Base-by-base conservation (phyloP, 2,113 vertebrate species). In the Clarias batrachus region DNA sequence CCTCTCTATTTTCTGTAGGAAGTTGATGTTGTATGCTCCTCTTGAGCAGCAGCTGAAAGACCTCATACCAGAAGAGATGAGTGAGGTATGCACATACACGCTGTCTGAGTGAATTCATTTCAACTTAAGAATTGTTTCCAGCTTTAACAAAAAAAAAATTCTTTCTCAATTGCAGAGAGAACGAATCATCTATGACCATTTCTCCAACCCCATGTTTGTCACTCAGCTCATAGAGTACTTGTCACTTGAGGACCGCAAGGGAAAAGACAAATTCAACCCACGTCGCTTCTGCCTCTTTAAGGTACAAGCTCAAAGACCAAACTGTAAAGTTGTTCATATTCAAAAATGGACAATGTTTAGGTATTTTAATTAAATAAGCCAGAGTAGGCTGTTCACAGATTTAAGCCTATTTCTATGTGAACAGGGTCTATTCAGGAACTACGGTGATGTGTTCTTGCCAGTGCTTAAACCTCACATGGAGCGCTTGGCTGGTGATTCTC, bases 241-340 rank as follows among this genome's bases (percentile, higher is more conserved):
- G 87, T 98, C 97, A 88, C 95, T 99, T 93, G 98, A 99, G 96
- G 98, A 99, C 91, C 95, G 97, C 90, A 99, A 99, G 92, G 98
- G 98, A 92, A 99, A 98, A 93, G 98, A 99, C 95, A 98, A 97
- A 91, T 99, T 99, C 93, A 99, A 97, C 94, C 97, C 98, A 17
- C 96, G 97, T 65, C 96, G 97, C 87, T 99, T 98, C 94, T 98
- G 96, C 91, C 97, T 99, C 91, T 99, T 99, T 93, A 99, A 99
- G 98, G 98, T 99, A 83, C 41, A 1, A 33, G 54, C 76, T 57
- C 56, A 54, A 1, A 63, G 25, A 82, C 37, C 7, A 37, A 30
- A 59, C 52, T 79, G 25, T 59, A 82, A n/a, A 54, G 81, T 68
- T 56, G 62, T 30, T 82, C 14, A 56, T 9, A 54, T 68, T 60